Evolutionary conservation across 2,888 invertebrate genomes (phyloP).

Genomic region (Brachyptera putata): DNA sequence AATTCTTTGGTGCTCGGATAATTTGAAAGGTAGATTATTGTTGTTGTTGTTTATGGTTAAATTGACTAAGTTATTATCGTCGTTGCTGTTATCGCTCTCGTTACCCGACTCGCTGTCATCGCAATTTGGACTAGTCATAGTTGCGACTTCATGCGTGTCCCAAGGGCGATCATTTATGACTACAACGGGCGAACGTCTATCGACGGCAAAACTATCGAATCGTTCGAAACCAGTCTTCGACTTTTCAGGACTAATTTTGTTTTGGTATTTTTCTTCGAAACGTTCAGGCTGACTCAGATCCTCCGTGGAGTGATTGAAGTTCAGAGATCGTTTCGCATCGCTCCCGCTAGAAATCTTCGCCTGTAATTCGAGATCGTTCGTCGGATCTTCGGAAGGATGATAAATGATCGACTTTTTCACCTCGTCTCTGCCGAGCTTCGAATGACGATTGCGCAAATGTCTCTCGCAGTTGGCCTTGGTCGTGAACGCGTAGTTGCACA

Average conservation of each 20-base stretch:
- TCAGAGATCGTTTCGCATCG: constrained; percentile 27
- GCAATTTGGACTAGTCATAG: constrained; percentile 42
- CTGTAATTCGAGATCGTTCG: constrained; percentile 57
- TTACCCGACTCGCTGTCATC: constrained; percentile 48
- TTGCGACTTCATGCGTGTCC: constrained; percentile 55
- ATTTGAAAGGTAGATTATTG: background rate
- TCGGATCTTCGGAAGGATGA: constrained; percentile 80
- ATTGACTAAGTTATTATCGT: constrained; percentile 31
- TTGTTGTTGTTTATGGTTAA: constrained; percentile 30
- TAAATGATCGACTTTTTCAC: constrained; percentile 84
- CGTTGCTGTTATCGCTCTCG: constrained; percentile 40
- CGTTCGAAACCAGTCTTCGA: constrained; percentile 19
- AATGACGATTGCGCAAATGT: constrained; percentile 87
- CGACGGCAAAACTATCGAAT: constrained; percentile 33
- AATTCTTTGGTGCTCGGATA: constrained; percentile 14
- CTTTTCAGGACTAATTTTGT: background rate
- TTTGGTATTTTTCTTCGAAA: constrained; percentile 15
- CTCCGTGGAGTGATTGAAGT: constrained; percentile 23
- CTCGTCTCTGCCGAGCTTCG: constrained; percentile 79
- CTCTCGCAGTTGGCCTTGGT: constrained; percentile 97
- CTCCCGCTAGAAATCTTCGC: constrained; percentile 13
- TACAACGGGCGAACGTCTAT: constrained; percentile 43
- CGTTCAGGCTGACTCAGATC: constrained; percentile 22
- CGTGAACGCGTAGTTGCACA: constrained; percentile 96
- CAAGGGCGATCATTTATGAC: constrained; percentile 46